A percentile compares a stretch with the other conserved stretches of the same genome.
These are phyloP conservation scores for Electrona antarctica DNA, from an alignment of 2,113 vertebrate species.

Conservation along the genomic window DNA sequence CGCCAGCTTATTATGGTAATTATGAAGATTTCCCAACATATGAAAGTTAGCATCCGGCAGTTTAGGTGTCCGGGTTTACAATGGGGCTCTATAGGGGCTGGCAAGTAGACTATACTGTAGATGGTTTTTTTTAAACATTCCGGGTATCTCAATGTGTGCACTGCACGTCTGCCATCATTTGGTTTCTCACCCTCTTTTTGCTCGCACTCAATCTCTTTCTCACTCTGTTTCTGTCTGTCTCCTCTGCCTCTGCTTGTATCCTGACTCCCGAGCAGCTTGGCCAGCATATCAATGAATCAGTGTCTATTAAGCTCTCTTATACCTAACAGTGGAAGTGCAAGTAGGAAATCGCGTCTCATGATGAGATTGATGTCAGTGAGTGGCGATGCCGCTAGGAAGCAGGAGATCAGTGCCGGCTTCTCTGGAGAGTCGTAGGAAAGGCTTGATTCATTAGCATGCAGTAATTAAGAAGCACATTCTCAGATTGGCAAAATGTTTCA, in stretches of 20 bases:
- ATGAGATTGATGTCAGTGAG: conserved; percentile 56
- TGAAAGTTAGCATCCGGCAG: no score
- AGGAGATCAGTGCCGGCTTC: conserved; percentile 53
- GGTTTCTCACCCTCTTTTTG: conserved; percentile 19
- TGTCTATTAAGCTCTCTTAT: conserved; percentile 59
- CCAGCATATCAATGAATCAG: conserved; percentile 60
- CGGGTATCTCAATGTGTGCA: conserved; percentile 47
- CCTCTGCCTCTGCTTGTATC: conserved; percentile 37
- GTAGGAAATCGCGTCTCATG: conserved; percentile 45
- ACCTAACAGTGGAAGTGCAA: conserved; percentile 40
- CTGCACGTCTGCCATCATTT: conserved; percentile 49
- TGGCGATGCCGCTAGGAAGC: conserved; percentile 59
- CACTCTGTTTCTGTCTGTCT: conserved; percentile 53
- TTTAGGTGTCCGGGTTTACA: no score
- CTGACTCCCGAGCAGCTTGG: conserved; percentile 53
- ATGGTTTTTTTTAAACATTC: conserved; percentile 64
- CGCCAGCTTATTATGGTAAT: no score
- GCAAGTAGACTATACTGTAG: background rate
- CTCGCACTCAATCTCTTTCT: conserved; percentile 3
- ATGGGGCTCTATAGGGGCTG: no score
- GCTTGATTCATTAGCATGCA: conserved; percentile 56
- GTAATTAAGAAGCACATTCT: conserved; percentile 65
- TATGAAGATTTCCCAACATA: no score
- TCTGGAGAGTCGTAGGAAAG: conserved; percentile 44
- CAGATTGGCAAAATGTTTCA: conserved; percentile 41